Evolutionary conservation across 2,888 invertebrate genomes (phyloP).

Genomic region (Panorpa germanica): DNA sequence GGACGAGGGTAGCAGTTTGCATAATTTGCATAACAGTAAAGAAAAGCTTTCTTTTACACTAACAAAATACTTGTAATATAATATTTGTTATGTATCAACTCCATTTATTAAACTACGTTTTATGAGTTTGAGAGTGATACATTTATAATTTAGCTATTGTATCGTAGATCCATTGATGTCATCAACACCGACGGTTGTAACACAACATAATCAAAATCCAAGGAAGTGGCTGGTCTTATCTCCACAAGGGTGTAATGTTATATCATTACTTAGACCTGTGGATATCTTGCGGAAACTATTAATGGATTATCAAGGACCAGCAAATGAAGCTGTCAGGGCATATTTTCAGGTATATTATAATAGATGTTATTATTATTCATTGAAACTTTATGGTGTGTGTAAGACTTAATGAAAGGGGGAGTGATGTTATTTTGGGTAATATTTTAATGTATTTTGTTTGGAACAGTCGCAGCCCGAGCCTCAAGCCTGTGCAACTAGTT

Average conservation of each 20-base stretch:
- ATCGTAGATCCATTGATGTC: no score
- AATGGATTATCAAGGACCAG: slow-evolving; percentile 66
- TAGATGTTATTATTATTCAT: slow-evolving; percentile 1
- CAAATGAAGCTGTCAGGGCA: slow-evolving; percentile 63
- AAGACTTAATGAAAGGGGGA: neutral
- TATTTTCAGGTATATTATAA: slow-evolving; percentile 50
- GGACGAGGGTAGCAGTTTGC: no score
- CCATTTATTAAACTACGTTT: no score
- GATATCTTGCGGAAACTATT: slow-evolving; percentile 72
- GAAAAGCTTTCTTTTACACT: no score
- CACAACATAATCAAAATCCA: slow-evolving; percentile 52
- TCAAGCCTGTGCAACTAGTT: slow-evolving; percentile 78
- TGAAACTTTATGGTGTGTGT: neutral
- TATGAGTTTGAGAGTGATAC: no score
- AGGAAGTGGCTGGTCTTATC: slow-evolving; percentile 72
- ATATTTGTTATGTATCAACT: no score
- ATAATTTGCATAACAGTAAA: no score
- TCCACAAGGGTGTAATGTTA: slow-evolving; percentile 71
- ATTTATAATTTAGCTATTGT: no score
- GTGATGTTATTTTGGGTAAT: neutral
- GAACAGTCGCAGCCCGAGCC: slow-evolving; percentile 45
- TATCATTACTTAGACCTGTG: slow-evolving; percentile 68
- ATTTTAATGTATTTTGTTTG: neutral
- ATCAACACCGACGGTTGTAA: slow-evolving; percentile 46
- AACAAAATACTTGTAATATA: no score